phyloP scores from a whole-genome alignment of 1,140 invertebrate species.

The Ganaspis sp. region DNA sequence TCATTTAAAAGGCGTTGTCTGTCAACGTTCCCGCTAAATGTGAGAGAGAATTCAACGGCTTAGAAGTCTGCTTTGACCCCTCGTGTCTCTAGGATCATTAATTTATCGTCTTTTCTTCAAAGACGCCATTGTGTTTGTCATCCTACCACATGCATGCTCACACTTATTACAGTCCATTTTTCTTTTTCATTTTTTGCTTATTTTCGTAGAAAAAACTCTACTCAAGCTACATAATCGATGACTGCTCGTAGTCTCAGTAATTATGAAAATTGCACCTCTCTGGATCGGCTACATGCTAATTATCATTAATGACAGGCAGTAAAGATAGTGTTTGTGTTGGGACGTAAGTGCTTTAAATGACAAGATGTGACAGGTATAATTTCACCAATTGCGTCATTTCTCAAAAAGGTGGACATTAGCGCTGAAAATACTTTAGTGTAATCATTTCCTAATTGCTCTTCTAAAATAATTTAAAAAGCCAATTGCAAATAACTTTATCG shows the following conservation, averaged over 20 bases:
- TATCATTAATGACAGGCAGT: conserved; percentile 7
- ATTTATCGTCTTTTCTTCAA: conserved; percentile 54
- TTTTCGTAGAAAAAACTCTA: background rate
- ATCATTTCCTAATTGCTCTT: background rate
- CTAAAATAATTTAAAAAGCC: background rate
- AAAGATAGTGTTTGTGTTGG: conserved; percentile 21
- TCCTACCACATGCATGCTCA: background rate
- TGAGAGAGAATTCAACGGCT: conserved; percentile 59
- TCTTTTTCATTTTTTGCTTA: background rate
- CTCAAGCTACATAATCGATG: conserved; percentile 2
- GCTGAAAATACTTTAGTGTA: background rate
- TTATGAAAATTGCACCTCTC: conserved; percentile 28
- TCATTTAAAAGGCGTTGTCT: conserved; percentile 66
- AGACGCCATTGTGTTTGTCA: conserved; percentile 30
- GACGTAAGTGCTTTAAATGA: conserved; percentile 17
- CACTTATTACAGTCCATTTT: too few relatives aligned
- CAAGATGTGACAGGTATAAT: conserved; percentile 16
- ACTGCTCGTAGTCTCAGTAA: conserved; percentile 9
- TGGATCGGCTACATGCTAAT: conserved; percentile 9
- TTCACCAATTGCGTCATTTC: conserved; percentile 3
- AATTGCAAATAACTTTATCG: background rate
- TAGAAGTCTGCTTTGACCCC: conserved; percentile 57
- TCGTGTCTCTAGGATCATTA: conserved; percentile 54
- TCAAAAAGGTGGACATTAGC: background rate
- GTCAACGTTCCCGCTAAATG: conserved; percentile 61